Evolutionary conservation across 2,797 vertebrate genomes (phyloP), one percentile per base, ranked within the genome.

Genomic region (Ctenopoma kingsleyae): DNA sequence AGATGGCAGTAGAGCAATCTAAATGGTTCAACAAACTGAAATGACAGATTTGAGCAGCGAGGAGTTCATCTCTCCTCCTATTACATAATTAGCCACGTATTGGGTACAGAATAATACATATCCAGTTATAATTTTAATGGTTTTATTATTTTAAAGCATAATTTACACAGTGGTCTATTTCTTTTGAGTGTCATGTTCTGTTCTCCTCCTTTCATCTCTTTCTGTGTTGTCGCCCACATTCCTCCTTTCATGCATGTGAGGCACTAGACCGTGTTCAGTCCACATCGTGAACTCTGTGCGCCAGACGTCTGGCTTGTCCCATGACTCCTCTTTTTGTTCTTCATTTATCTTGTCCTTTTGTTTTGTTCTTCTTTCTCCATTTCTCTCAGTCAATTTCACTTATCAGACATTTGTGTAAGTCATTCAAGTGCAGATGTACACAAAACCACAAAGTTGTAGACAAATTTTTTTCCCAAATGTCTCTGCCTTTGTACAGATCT

Each of bases 1-100:
- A 86, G 81, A 67, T 76, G 83, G 79, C 83, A 80, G 78, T 17
- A 80, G 59, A 74, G 59, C 46, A 54, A 74, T n/a, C 32, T 16
- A 46, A 76, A 83, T 56, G 61, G 64, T 38, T 46, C 50, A 20
- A 32, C 16, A 62, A 44, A 61, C 38, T 61, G 52, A 79, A 11
- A 10, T 5, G 36, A 52, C 51, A 40, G 30, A 25, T 30, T 43
- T 2, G 61, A 67, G 38, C 63, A 55, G 53, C 67, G 22, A 22
- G 23, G 19, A 40, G 27, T 55, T 51, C 27, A 43, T 60, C 58
- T 52, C 55, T 44, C 30, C 41, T 68, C 49, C 44, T 48, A 5
- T 36, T 12, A 23, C 2, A 23, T 15, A 7, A 19, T 46, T 41
- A 19, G 9, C 17, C 38, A 6, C 11, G 15, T 46, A 41, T 64